phyloP scores from a whole-genome alignment of 2,113 vertebrate genomes.

The Strigops habroptila region DNA sequence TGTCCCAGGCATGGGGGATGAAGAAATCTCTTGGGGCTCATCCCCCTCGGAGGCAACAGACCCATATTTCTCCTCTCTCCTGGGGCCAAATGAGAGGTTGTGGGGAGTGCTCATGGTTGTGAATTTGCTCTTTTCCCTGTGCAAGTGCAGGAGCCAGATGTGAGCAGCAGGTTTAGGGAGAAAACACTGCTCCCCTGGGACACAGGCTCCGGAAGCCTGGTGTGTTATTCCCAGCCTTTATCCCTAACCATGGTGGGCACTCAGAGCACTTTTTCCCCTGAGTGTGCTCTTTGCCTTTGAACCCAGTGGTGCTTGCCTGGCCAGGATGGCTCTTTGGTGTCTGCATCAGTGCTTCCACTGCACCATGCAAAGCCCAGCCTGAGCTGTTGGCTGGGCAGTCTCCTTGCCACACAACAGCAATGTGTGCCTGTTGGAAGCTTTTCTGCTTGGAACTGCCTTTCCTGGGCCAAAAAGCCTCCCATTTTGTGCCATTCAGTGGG shows the following conservation, averaged over 20 bases:
- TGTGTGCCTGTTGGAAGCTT: background rate
- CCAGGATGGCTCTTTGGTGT: background rate
- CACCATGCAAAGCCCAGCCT: background rate
- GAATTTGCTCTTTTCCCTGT: background rate
- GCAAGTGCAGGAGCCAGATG: background rate
- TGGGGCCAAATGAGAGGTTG: background rate
- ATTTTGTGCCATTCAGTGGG: background rate
- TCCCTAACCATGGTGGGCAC: background rate
- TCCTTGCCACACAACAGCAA: fast-evolving
- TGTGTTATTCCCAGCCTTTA: background rate
- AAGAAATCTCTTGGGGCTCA: background rate
- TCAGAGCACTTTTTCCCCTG: background rate
- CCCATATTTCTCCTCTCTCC: background rate
- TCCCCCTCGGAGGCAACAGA: background rate
- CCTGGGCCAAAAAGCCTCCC: background rate
- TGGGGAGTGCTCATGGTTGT: fast-evolving
- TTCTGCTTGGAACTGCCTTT: background rate
- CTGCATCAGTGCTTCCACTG: background rate
- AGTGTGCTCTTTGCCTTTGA: background rate
- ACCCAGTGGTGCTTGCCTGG: background rate
- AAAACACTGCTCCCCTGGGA: background rate
- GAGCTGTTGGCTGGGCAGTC: background rate
- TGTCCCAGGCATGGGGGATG: background rate
- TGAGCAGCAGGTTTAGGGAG: background rate
- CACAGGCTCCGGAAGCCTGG: fast-evolving